Evolutionary conservation across 2,113 vertebrate species (phyloP), one percentile per base, ranked within the genome.

Genomic region (Crotalus viridis): DNA sequence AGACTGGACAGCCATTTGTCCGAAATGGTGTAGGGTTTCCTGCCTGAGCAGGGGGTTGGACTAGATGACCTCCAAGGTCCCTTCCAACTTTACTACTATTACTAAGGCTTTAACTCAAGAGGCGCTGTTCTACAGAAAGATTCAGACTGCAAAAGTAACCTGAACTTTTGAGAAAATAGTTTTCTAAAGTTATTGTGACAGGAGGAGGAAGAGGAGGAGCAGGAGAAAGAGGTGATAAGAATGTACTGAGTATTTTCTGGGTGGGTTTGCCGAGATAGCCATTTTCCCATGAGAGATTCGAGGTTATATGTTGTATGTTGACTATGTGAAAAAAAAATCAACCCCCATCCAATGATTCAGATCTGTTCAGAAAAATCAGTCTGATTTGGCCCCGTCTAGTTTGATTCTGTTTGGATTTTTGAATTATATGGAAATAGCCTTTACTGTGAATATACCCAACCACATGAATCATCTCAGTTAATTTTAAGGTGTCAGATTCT

Each of bases 101-200:
- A 39, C 39, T 39, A 39, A 96, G 95, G 95, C 96, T 97, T 97
- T 94, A 95, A 96, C 94, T 94, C 61, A 94, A 94, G 91, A 0
- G 22, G 48, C 0, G 81, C 89, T 92, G 89, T 95, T 91, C 93
- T 96, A 93, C 91, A 93, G 95, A 93, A 94, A 94, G 96, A 93
- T 96, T 96, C 93, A 90, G 90, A 95, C 94, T 97, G 96, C 95
- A 96, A 96, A 97, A 96, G 96, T 0, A 95, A 92, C 85, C 94
- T 95, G 91, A 96, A 95, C 94, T 91, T 89, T 95, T 95, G 85
- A 28, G 90, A 95, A 96, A 96, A 94, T 93, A 86, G 57, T 59
- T 90, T 0, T 87, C 17, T 33, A 19, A 15, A 64, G 52, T 85
- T 93, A 91, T 69, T 61, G 94, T n/a, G 64, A 92, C 89, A 87